A percentile compares a stretch with the other conserved stretches of the same genome.
Evolutionary conservation across 2,888 invertebrate species (phyloP).

Genomic region (Parnassius mnemosyne): DNA sequence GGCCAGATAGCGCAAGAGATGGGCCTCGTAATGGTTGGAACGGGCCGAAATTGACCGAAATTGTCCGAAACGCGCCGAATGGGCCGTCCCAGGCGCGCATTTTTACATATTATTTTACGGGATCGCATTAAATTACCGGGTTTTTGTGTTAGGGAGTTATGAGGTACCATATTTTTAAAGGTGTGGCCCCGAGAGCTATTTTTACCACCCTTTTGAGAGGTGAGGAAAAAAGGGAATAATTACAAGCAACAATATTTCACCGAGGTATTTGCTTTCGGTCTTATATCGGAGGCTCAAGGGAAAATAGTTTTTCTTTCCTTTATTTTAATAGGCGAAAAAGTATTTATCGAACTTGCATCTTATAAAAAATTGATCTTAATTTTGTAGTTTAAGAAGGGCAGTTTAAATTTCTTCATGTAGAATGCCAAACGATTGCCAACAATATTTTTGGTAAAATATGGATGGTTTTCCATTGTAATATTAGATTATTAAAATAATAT

Average conservation of each 20-base stretch:
- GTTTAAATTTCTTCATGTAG: too few species aligned
- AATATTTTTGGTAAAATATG: too few species aligned
- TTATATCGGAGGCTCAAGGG: slow-evolving; percentile 12
- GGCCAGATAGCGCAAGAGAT: slow-evolving; percentile 65
- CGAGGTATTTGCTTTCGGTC: slow-evolving; percentile 27
- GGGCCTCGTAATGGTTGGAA: slow-evolving; percentile 61
- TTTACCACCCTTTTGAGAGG: slow-evolving; percentile 50
- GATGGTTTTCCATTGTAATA: too few species aligned
- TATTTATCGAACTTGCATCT: neutral
- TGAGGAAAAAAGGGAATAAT: slow-evolving; percentile 55
- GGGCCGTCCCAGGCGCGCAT: slow-evolving; percentile 53
- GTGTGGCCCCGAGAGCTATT: slow-evolving; percentile 60
- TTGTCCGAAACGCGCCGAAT: slow-evolving; percentile 54
- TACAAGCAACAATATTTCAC: slow-evolving; percentile 44
- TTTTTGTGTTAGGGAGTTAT: slow-evolving; percentile 61
- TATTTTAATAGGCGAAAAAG: neutral
- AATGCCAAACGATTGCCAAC: too few species aligned
- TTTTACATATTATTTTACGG: slow-evolving; percentile 73
- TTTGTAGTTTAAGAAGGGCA: too few species aligned
- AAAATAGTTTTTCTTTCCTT: neutral
- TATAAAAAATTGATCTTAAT: too few species aligned
- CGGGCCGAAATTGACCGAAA: slow-evolving; percentile 59
- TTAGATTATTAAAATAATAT: too few species aligned
- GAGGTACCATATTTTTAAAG: slow-evolving; percentile 71
- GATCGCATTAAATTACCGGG: slow-evolving; percentile 70